Evolutionary conservation across 2,113 vertebrate genomes (phyloP).

Genomic region (Pycnonotus jocosus): DNA sequence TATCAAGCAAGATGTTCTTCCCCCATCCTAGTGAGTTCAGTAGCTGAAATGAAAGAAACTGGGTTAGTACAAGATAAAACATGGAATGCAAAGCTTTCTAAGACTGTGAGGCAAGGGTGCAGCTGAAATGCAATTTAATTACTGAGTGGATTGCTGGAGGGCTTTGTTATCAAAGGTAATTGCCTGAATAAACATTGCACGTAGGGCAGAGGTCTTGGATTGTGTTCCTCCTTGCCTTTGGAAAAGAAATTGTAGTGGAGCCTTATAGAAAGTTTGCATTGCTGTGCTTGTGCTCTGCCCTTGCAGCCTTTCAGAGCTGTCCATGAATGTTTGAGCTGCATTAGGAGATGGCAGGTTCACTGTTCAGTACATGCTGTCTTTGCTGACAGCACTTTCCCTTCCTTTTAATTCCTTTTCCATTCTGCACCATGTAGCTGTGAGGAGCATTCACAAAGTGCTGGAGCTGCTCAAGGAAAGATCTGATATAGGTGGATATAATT

Average conservation of each 20-base stretch:
- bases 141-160: background rate
- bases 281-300: background rate
- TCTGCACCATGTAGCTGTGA: background rate
- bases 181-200: background rate
- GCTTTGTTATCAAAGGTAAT: background rate
- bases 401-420: background rate
- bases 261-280: background rate
- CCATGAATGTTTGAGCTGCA: background rate
- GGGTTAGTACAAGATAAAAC: background rate
- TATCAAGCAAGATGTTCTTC: background rate
- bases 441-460: background rate
- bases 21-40: background rate
- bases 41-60: background rate
- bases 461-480: background rate
- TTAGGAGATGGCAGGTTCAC: background rate
- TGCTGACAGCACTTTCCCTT: background rate
- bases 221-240: background rate
- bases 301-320: background rate
- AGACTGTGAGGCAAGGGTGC: background rate
- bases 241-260: background rate
- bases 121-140: conserved; percentile 32
- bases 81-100: background rate
- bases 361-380: background rate
- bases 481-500: background rate
- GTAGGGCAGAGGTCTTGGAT: background rate